Evolutionary conservation across 2,797 vertebrate species (phyloP), one percentile per base, ranked within the genome.

Genomic region (Mus minutoides): DNA sequence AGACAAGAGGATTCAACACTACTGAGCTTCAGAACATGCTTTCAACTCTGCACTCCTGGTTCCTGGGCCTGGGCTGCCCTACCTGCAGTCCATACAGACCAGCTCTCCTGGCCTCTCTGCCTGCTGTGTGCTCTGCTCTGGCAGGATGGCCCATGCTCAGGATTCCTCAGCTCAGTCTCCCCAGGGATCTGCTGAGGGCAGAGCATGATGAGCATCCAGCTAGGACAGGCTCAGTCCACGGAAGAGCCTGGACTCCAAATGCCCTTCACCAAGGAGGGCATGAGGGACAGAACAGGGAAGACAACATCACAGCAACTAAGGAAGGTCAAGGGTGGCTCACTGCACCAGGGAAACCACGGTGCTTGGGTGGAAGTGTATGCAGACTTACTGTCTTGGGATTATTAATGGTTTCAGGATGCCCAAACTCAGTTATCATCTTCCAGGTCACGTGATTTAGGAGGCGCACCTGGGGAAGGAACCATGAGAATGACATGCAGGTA

Each of bases 401-500:
- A 71, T 91, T 97, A 92, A 99, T 58, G 8, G 97, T 98, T 31
- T 98, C 96, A 31, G 99, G 99, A 76, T 99, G 99, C 56, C 99
- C 99, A 31, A 99, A 99, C 96, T 99, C 99, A 0, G 98, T 93
- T 34, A 99, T 98, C 98, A 99, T 99, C 98, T 99, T 99, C 99
- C 99, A 99, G 0, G 99, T 99, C 88, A 99, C 99, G 0, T 99
- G 99, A 98, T 99, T 99, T 75, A 99, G 98, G 93, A 99, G 98
- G 26, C 99, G 99, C 73, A 99, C 99, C 99, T 99, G 92, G 19
- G 77, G 31, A 67, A 67, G 58, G 40, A 29, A 14, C 7, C 2
- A 0, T 0, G 26, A 94, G 79, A 6, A 22, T 67, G 17, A 26
- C 22, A 19, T 19, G 19, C 12, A 52, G 37, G 29, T 5, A 31